These are phyloP conservation scores for Aspidiotus destructor DNA, from an alignment of 2,888 invertebrate species.

Conservation along the genomic window DNA sequence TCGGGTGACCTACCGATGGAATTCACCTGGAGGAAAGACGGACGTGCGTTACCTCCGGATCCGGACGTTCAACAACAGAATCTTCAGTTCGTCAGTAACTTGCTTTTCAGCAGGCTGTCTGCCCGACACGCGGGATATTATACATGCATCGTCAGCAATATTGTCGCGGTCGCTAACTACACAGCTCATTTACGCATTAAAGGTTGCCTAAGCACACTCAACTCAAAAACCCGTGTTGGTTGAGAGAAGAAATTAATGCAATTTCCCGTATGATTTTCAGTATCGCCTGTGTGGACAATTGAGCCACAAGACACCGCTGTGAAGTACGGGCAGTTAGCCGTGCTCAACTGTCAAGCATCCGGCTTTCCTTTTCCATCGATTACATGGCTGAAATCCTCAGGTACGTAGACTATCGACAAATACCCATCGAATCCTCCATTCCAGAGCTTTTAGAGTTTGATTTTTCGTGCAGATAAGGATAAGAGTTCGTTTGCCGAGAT, in stretches of 20 bases:
- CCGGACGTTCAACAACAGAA: constrained; percentile 43
- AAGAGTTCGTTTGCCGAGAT: constrained; percentile 6
- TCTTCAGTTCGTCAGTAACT: constrained; percentile 41
- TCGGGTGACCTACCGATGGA: constrained; percentile 49
- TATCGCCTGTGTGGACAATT: constrained; percentile 65
- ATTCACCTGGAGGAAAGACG: constrained; percentile 47
- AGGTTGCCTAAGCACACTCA: constrained; percentile 40
- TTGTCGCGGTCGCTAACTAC: constrained; percentile 41
- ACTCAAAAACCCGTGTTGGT: neutral
- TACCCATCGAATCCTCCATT: neutral
- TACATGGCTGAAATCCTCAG: constrained; percentile 53
- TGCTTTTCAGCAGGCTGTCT: constrained; percentile 41
- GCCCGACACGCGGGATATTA: constrained; percentile 47
- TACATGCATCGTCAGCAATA: constrained; percentile 47
- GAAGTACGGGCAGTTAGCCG: constrained; percentile 59
- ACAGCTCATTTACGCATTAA: constrained; percentile 46
- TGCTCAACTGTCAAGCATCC: constrained; percentile 63
- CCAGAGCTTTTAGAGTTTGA: neutral
- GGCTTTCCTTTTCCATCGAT: constrained; percentile 68
- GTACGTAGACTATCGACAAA: constrained; percentile 30
- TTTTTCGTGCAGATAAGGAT: constrained; percentile 5
- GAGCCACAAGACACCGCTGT: constrained; percentile 66
- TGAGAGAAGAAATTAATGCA: neutral
- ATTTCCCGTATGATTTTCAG: constrained; percentile 44
- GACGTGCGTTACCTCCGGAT: constrained; percentile 41